A percentile compares a stretch with the other conserved stretches of the same genome.
Evolutionary conservation across 2,888 invertebrate species (phyloP).

Genomic region (Nymphalis polychloros): DNA sequence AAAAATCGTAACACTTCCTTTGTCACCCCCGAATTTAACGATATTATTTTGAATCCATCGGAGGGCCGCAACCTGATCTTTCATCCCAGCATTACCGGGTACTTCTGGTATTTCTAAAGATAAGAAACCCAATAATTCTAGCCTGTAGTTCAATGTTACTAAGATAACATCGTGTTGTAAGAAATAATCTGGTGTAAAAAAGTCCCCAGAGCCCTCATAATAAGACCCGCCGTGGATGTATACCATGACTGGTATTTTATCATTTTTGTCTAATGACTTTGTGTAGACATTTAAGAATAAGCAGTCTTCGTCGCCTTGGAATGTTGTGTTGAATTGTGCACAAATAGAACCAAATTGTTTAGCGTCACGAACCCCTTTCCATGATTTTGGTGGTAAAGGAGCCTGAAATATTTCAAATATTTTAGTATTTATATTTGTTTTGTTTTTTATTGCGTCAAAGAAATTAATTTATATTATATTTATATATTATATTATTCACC

Average conservation of each 20-base stretch:
- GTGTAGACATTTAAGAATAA: slow-evolving; percentile 65
- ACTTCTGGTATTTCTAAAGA: slow-evolving; percentile 56
- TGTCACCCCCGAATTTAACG: slow-evolving; percentile 59
- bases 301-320: slow-evolving; percentile 60
- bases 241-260: slow-evolving; percentile 65
- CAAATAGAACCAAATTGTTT: slow-evolving; percentile 60
- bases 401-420: slow-evolving; percentile 48
- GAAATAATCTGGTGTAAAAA: slow-evolving; percentile 62
- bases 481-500: too few relatives aligned
- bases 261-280: slow-evolving; percentile 43
- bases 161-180: slow-evolving; percentile 65
- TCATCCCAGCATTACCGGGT: slow-evolving; percentile 67
- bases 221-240: slow-evolving; percentile 71
- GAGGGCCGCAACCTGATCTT: slow-evolving; percentile 63
- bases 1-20: slow-evolving; percentile 62
- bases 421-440: too few relatives aligned
- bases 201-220: slow-evolving; percentile 59
- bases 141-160: slow-evolving; percentile 70
- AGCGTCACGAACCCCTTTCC: slow-evolving; percentile 62
- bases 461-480: too few relatives aligned
- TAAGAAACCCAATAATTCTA: slow-evolving; percentile 55
- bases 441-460: too few relatives aligned
- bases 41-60: slow-evolving; percentile 63
- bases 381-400: slow-evolving; percentile 55
- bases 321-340: slow-evolving; percentile 54